phyloP scores from a whole-genome alignment of 2,113 vertebrate genomes.

The Fukomys damarensis region DNA sequence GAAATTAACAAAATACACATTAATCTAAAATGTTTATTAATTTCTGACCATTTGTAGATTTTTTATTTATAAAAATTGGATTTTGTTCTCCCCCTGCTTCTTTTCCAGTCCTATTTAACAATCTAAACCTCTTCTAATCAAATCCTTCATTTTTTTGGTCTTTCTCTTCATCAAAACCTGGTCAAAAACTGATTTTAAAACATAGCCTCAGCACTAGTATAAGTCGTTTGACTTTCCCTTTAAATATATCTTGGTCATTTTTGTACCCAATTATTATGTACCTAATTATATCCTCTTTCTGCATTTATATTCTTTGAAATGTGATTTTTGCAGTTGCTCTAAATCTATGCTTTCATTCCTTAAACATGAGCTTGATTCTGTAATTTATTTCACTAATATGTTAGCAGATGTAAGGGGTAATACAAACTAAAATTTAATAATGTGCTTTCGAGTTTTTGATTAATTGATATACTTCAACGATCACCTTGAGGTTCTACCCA shows the following conservation, averaged over 20 bases:
- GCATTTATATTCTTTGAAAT: background rate
- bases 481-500: too few relatives aligned
- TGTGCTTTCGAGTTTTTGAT: background rate
- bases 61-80: background rate
- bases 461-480: background rate
- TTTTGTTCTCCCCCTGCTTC: too few relatives aligned
- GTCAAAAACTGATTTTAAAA: background rate
- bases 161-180: background rate
- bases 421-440: background rate
- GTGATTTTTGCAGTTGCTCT: background rate
- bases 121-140: background rate
- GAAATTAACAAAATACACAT: background rate
- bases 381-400: background rate
- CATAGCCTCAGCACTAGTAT: background rate
- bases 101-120: background rate
- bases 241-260: background rate
- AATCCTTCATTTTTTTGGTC: background rate
- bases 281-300: background rate
- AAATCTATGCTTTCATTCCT: background rate
- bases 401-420: background rate
- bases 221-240: background rate
- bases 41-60: background rate
- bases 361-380: background rate
- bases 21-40: background rate
- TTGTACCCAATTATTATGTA: background rate